phyloP scores from a whole-genome alignment of 2,888 invertebrate species.

The Eupsilia transversa region DNA sequence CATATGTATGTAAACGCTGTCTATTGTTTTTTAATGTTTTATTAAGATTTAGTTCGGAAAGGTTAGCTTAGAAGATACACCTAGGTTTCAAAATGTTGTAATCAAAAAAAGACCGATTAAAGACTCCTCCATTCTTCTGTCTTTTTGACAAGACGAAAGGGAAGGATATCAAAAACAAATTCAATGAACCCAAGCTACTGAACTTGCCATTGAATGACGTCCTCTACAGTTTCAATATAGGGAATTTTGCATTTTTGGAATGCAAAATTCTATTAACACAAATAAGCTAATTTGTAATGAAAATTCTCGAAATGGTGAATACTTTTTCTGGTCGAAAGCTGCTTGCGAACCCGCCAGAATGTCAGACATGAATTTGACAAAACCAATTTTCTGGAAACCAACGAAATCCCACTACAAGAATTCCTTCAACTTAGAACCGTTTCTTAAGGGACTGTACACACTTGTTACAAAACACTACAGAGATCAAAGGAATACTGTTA shows the following conservation, averaged over 20 bases:
- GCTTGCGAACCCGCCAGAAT: slow-evolving; percentile 10
- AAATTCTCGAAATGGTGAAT: not conserved
- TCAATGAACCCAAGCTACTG: not conserved
- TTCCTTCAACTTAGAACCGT: slow-evolving; percentile 27
- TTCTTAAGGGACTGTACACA: slow-evolving; percentile 15
- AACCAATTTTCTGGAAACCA: slow-evolving; percentile 35
- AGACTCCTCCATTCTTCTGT: too few species aligned
- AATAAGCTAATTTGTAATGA: not conserved
- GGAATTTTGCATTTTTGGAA: not conserved
- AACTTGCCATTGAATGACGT: not conserved
- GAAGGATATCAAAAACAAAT: not conserved
- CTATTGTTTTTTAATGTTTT: not conserved
- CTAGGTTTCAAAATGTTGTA: too few species aligned
- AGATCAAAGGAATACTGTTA: too few species aligned
- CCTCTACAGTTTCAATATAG: not conserved
- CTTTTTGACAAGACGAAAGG: not conserved
- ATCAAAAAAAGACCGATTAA: too few species aligned
- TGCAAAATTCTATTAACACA: too few species aligned
- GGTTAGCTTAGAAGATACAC: not conserved
- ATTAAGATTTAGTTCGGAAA: not conserved
- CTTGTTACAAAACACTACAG: too few species aligned
- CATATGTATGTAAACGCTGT: not conserved
- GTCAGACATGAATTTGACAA: slow-evolving; percentile 7
- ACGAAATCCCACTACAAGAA: slow-evolving; percentile 12
- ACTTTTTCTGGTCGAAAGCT: slow-evolving; percentile 1